Evolutionary conservation across 2,797 vertebrate species (phyloP), one percentile per base, ranked within the genome.

Genomic region (Sebastes baramenuke): DNA sequence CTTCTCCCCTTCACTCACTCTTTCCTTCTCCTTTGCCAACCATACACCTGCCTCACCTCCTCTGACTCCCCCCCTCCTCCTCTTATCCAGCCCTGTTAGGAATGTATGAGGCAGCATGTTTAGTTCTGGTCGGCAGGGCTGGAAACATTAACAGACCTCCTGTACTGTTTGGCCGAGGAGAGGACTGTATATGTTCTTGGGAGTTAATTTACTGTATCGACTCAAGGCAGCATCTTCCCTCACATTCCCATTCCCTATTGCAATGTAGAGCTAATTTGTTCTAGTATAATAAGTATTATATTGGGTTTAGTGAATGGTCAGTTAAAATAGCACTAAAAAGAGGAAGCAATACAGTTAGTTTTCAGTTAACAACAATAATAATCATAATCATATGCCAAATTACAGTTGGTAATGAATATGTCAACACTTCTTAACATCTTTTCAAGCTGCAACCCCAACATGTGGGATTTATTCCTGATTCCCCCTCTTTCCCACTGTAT

Each of bases 31-130:
- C 24, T 61, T 58, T 80, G 80, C 90, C 86, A 91, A 54, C 22
- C 42, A 36, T 83, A 87, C 93, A 93, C 92, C 93, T 94, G 93
- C 67, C 60, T 73, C 67, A 36, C 29, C 77, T 54, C 55, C 49
- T 60, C 38, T 20, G 18, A 34, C 59, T 55, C 12, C n/a, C 60
- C 16, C 30, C 49, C 20, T n/a, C 12, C 60, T 9, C 80, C 79
- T 24, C 75, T 79, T 68, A 81, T 81, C 67, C 67, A 6, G 56
- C 60, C 52, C 80, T 42, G 32, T 22, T 11, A 93, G 90, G 90
- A 95, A 95, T 94, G 91, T 89, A 88, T 92, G 92, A 93, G 91
- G 80, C 91, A 93, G 90, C 90, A 89, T 83, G 87, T 93, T 91
- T 91, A 68, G 76, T 87, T 90, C 88, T 87, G 88, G 75, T 75